phyloP scores from a whole-genome alignment of 2,888 invertebrate genomes.

The Taphrorychus bicolor region DNA sequence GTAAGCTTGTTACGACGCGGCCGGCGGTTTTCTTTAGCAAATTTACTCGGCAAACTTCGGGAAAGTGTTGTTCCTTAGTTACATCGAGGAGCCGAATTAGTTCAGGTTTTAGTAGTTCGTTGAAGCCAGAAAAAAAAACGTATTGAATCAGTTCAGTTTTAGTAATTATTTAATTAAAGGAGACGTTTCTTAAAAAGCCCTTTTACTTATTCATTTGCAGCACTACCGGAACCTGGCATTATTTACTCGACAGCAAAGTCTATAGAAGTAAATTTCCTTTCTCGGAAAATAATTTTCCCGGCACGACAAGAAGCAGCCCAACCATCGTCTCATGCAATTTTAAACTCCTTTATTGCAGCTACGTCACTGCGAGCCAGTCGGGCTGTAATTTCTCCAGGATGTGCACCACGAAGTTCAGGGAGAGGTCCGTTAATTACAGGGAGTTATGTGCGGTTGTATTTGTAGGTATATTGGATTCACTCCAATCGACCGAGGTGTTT shows the following conservation, averaged over 20 bases:
- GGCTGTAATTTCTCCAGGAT: conserved; percentile 14
- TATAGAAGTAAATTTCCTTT: conserved; percentile 11
- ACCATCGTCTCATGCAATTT: conserved; percentile 16
- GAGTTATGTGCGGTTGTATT: background rate
- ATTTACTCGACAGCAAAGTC: conserved; percentile 1
- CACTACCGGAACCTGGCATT: conserved; percentile 1
- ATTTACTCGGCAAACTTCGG: conserved; percentile 22
- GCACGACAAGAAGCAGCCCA: conserved; percentile 9
- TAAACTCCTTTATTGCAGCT: conserved; percentile 15
- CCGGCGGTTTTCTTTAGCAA: conserved; percentile 20
- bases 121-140: too few species aligned
- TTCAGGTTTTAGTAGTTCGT: too few species aligned
- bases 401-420: background rate
- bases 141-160: too few species aligned
- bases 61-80: background rate
- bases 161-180: too few species aligned
- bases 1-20: conserved; percentile 19
- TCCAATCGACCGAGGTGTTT: too few species aligned
- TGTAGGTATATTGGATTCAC: too few species aligned
- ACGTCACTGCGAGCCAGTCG: background rate
- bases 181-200: background rate
- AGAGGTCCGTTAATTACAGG: background rate
- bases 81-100: background rate
- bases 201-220: too few species aligned
- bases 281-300: conserved; percentile 13